Evolutionary conservation across 2,113 vertebrate genomes (phyloP).

Genomic region (Prunella fulvescens): DNA sequence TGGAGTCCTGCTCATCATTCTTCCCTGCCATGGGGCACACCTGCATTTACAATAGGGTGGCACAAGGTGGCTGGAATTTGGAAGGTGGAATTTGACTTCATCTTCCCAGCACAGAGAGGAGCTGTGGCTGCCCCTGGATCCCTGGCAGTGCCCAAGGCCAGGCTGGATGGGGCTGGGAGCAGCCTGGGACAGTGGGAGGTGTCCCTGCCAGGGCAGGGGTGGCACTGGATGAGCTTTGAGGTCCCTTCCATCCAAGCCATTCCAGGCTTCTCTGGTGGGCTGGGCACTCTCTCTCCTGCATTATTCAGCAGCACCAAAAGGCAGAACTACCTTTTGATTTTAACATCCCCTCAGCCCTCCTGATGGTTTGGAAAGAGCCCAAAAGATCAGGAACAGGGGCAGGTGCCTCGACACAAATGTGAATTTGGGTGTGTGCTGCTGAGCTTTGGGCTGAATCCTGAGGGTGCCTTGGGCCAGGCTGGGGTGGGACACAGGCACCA

Average conservation of each 20-base stretch:
- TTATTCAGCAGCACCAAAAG: neutral
- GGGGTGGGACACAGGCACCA: accelerated
- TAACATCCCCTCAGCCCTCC: neutral
- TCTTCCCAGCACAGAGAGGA: neutral
- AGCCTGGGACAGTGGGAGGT: neutral
- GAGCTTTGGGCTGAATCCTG: neutral
- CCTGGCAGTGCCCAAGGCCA: neutral
- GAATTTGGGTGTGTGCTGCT: neutral
- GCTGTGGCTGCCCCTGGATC: neutral
- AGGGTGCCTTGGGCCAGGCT: accelerated
- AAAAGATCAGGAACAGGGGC: accelerated
- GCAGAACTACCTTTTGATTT: accelerated
- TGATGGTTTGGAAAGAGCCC: neutral
- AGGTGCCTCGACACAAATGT: neutral
- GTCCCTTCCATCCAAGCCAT: neutral
- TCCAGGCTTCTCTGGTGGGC: neutral
- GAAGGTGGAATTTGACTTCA: neutral
- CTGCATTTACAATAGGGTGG: neutral
- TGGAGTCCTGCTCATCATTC: too few species aligned
- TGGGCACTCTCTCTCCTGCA: neutral
- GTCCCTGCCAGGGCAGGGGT: neutral
- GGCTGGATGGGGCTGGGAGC: neutral
- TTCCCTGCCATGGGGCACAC: too few species aligned
- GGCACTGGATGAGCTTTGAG: accelerated
- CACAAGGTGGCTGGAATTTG: neutral